Conservation (phyloP, 2,888 invertebrate species). For the Ochropleura plecta region DNA sequence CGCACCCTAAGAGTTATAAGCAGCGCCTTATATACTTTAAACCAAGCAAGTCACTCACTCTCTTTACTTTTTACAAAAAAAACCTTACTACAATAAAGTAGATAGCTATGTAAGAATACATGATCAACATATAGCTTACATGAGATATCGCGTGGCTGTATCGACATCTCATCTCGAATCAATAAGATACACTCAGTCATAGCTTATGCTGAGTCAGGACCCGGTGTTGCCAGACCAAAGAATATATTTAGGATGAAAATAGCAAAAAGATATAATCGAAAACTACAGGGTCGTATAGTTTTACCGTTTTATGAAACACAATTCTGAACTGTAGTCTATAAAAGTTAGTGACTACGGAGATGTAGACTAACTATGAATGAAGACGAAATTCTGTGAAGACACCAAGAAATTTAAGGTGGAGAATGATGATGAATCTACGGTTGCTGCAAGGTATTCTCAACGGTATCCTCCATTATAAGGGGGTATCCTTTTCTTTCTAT, state of each 20-base stretch:
- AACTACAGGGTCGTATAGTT: background rate
- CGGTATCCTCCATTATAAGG: background rate
- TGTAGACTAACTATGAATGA: background rate
- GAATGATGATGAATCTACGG: background rate
- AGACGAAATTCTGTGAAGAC: background rate
- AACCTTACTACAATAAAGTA: background rate
- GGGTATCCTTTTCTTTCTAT: background rate
- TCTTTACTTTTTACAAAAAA: background rate
- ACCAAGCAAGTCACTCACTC: background rate
- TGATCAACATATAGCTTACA: constrained; percentile 22
- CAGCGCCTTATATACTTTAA: background rate
- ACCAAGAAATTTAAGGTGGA: background rate
- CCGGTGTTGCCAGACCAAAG: constrained; percentile 29
- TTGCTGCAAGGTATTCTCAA: background rate
- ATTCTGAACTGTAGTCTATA: background rate
- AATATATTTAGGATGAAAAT: background rate
- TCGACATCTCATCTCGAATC: constrained; percentile 57
- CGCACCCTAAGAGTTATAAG: background rate
- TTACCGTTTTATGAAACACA: background rate
- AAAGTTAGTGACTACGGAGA: background rate
- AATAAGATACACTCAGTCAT: constrained; percentile 60
- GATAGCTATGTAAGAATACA: background rate
- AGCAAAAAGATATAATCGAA: background rate
- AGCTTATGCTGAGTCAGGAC: constrained; percentile 58
- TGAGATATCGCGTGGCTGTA: constrained; percentile 19